Conservation (phyloP, 64 coral and sea anemone species). For the Actinia tenebrosa region DNA sequence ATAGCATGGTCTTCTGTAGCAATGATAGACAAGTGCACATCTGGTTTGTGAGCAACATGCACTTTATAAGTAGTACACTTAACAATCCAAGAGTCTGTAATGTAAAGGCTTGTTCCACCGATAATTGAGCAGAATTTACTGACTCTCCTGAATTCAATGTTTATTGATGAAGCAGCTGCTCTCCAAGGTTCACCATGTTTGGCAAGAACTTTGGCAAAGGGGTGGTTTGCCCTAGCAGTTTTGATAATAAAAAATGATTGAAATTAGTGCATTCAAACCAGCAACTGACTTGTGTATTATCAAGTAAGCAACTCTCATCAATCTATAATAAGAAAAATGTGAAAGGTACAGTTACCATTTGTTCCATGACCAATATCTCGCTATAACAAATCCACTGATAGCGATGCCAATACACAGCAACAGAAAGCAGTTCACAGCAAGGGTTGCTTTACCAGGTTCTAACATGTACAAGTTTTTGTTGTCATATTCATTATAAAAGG, state of each 20-base stretch:
- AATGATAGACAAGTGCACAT: slow-evolving; percentile 84
- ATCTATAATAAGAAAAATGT: too few relatives aligned
- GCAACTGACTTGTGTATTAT: too few relatives aligned
- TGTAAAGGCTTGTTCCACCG: slow-evolving; percentile 95
- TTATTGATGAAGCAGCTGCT: slow-evolving; percentile 87
- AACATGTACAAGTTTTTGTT: slow-evolving; percentile 42
- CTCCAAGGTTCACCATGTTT: slow-evolving; percentile 93
- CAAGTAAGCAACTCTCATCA: neutral
- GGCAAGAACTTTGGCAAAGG: slow-evolving; percentile 63
- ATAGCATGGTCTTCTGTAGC: slow-evolving; percentile 88
- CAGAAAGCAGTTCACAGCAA: slow-evolving; percentile 40
- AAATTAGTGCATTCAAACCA: too few relatives aligned
- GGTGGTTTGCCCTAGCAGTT: slow-evolving; percentile 64
- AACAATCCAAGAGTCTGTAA: slow-evolving; percentile 97
- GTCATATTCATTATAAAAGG: slow-evolving; percentile 24
- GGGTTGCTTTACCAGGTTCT: slow-evolving; percentile 51
- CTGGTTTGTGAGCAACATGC: slow-evolving; percentile 91
- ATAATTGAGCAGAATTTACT: slow-evolving; percentile 94
- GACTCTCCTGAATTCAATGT: slow-evolving; percentile 92
- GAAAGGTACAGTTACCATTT: slow-evolving; percentile 53
- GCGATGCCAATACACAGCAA: slow-evolving; percentile 51
- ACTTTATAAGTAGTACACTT: slow-evolving; percentile 88
- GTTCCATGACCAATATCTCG: slow-evolving; percentile 88
- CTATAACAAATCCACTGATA: slow-evolving; percentile 31
- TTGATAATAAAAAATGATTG: too few relatives aligned